Evolutionary conservation across 2,797 vertebrate species (phyloP).

Genomic region (Ptychadena robeensis): DNA sequence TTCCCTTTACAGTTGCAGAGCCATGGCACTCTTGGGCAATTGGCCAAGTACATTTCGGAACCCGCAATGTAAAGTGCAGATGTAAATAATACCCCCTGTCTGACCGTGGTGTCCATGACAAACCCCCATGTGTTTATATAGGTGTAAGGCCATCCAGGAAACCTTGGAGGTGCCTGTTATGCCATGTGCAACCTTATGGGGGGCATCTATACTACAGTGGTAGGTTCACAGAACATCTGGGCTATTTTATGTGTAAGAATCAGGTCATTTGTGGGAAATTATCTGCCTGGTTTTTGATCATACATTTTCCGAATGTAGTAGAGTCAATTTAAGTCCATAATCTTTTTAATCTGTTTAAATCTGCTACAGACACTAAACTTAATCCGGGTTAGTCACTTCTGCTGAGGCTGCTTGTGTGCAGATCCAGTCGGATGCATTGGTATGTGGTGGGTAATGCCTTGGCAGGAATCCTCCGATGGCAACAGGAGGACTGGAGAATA

Average conservation of each 20-base stretch:
- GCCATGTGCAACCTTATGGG: too few relatives aligned
- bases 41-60: too few relatives aligned
- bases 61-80: too few relatives aligned
- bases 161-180: too few relatives aligned
- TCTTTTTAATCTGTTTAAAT: conserved; percentile 50
- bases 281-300: background rate
- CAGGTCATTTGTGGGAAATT: too few relatives aligned
- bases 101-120: too few relatives aligned
- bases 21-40: too few relatives aligned
- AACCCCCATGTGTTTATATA: too few relatives aligned
- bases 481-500: background rate
- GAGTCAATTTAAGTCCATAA: conserved; percentile 32
- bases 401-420: conserved; percentile 19
- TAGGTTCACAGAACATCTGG: background rate
- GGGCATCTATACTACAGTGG: too few relatives aligned
- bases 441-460: background rate
- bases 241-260: background rate
- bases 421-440: background rate
- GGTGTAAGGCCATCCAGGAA: too few relatives aligned
- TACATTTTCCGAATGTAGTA: conserved; percentile 1
- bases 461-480: background rate
- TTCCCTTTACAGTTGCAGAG: too few relatives aligned
- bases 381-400: conserved; percentile 38
- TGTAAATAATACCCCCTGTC: too few relatives aligned
- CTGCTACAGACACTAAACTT: conserved; percentile 38